These are phyloP conservation scores for Bradypodion pumilum DNA, from an alignment of 2,797 vertebrate genomes.

Conservation along the genomic window DNA sequence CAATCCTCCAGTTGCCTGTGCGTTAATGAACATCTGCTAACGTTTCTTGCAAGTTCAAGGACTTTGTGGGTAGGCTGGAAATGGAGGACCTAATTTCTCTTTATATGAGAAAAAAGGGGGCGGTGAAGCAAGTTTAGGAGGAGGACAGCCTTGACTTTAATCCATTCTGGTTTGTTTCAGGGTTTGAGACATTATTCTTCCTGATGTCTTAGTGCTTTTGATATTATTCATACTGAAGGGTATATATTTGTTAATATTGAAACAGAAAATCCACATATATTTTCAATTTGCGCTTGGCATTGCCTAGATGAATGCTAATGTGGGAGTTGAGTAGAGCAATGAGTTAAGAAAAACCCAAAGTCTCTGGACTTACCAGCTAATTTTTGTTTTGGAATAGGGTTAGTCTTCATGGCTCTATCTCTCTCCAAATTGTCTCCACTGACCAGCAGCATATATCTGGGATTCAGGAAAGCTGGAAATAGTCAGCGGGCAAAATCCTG, in stretches of 20 bases:
- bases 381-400: not conserved
- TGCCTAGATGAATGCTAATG: not conserved
- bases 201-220: not conserved
- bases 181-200: not conserved
- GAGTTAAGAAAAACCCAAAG: not conserved
- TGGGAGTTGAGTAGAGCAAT: not conserved
- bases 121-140: not conserved
- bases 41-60: slow-evolving; percentile 73
- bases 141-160: not conserved
- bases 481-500: no score
- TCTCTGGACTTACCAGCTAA: not conserved
- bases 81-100: slow-evolving; percentile 41
- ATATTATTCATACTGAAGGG: not conserved
- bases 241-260: not conserved
- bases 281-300: not conserved
- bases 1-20: slow-evolving; percentile 57
- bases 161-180: not conserved
- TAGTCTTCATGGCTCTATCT: not conserved
- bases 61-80: slow-evolving; percentile 51
- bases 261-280: not conserved
- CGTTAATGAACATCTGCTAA: slow-evolving; percentile 76
- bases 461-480: not conserved
- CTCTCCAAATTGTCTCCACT: not conserved
- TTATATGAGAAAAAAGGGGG: slow-evolving; percentile 23
- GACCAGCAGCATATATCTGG: no score